Evolutionary conservation across 2,113 vertebrate genomes (phyloP), one percentile per base, ranked within the genome.

Genomic region (Dendropsophus ebraccatus): DNA sequence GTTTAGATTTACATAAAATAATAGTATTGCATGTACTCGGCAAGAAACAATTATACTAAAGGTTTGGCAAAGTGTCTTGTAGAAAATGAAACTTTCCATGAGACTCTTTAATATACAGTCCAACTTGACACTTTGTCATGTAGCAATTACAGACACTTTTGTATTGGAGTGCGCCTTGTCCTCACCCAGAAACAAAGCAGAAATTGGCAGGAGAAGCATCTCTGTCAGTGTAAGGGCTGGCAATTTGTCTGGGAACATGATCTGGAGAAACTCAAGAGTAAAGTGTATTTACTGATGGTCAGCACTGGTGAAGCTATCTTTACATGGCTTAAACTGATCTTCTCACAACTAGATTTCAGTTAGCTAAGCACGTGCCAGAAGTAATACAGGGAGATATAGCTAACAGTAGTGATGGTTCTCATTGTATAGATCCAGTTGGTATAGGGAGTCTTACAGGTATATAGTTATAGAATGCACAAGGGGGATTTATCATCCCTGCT

Each of bases 181-280:
- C 85, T 87, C 85, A 81, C 85, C 77, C 67, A 87, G 77, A 81
- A 69, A 81, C 67, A 81, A 81, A 87, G 85, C 77, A 81, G 67
- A 21, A 81, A 52, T 81, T 87, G 77, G 85, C 85, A 87, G 65
- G 50, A 72, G 76, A 72, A 83, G 69, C 65, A 86, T 86, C 62
- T 41, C n/a, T 85, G 84, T 86, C 76, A 86, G 65, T 14, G 76
- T 58, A 80, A 74, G 78, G 67, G 77, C 73, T 74, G 52, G 52
- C 77, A 87, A 87, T 87, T 87, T 87, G 85, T 87, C 84, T 86
- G 19, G 84, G 80, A 86, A 86, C 67, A 73, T 37, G 84, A 86
- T 87, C 85, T 87, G 77, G 85, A 87, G 78, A 81, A 74, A 81
- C 77, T 87, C 85, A 74, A 87, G 52, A 72, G 58, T 52, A 87